Base-by-base conservation (phyloP, 2,113 vertebrate genomes). In the Fukomys damarensis region DNA sequence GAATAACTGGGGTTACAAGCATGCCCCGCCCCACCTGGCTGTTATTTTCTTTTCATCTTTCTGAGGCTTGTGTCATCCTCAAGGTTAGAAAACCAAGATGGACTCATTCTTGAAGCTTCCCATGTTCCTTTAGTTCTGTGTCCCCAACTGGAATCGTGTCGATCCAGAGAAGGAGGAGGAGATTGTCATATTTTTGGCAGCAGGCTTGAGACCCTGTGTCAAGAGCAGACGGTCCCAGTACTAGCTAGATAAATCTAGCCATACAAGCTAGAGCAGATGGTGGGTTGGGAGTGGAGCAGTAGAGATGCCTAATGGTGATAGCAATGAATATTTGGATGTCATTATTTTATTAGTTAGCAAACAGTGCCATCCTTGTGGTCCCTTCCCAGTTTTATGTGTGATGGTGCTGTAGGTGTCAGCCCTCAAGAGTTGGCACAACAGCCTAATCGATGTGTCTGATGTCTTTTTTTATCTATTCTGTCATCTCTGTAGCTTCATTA, bases 341-440 rank as follows among this genome's bases (percentile, higher is more conserved):
- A 96, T 97, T 97, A 96, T 97, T 96, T 97, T 98, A 95, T 98
- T 97, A 98, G 97, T 98, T 96, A 97, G 97, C 97, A 98, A 98
- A 98, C 98, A 98, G 97, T 96, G 24, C 85, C 90, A 30, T 94
- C 88, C 95, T 95, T 92, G 86, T 96, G 91, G 97, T 97, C 91
- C 93, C 91, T 94, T 56, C 85, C 88, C 12, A 0, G 85, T 81
- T 79, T 86, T 76, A 81, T 96, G 95, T 35, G 52, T 91, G 65
- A 89, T 96, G 65, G 88, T 95, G 35, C 82, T 95, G 94, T 96
- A 91, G 82, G 96, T 97, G 90, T 97, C 95, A 94, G 92, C 95
- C 93, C 89, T 86, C 14, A 0, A 84, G 91, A 86, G 65, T 91
- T 97, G 97, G 96, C 97, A 96, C 95, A 91, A 22, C 77, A 95